Base-by-base conservation (phyloP, 2,888 invertebrate genomes). In the Allygus modestus region DNA sequence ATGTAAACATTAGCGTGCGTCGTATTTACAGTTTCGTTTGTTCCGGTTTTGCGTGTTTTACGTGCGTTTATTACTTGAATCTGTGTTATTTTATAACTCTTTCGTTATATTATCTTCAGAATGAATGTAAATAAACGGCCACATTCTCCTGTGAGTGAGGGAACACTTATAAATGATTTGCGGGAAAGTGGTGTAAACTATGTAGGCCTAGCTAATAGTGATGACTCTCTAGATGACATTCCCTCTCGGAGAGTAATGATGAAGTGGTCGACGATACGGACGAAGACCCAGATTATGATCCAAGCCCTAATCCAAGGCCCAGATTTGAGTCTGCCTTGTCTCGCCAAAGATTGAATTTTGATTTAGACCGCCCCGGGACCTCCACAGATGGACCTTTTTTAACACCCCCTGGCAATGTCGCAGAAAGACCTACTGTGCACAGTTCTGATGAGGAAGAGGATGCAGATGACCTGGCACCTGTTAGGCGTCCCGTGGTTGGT, bases 251-350 rank as follows among this genome's bases (percentile, higher is more conserved):
- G 5, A 51, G 51, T 51, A 11, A 1, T 51, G 51, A 51, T 4
- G 51, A 11, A 2, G n/a, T 51, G 51, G 51, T 51, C 17, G 51
- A 51, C 51, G 51, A 51, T 12, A 51, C 51, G 51, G 51, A 51
- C 51, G 51, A 51, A 12, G 51, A 51, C 17, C 51, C 51, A 17
- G 51, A 51, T 51, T 51, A 51, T 51, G 51, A 51, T 51, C 51
- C 51, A 51, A 51, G 15, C n/a, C n/a, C 51, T 5, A 51, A 15
- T 51, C 51, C 51, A 51, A 51, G 51, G 51, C 51, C 51, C 15
- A 51, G 51, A 51, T 51, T 51, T 51, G 17, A 51, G 51, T 51
- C 12, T 7, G 51, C 51, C 17, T 51, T 51, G 51, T n/a, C 51
- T 51, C 51, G 51, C 51, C 51, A 15, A 51, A 51, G 51, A 17